Evolutionary conservation across 2,888 invertebrate genomes (phyloP).

Genomic region (Torymus tubicola): DNA sequence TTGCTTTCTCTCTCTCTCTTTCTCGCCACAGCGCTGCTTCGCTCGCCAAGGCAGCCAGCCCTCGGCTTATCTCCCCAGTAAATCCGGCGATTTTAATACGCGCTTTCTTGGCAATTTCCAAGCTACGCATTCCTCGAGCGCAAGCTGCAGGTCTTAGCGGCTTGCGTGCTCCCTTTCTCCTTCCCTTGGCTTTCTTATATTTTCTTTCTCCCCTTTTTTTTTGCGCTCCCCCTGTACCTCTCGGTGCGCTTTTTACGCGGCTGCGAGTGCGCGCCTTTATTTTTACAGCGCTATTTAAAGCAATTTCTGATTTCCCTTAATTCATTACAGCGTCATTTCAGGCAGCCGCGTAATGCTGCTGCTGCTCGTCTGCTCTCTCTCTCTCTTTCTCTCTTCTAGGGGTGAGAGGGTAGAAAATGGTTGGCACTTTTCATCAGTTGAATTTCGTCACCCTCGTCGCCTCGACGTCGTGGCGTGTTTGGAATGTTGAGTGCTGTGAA

Average conservation of each 20-base stretch:
- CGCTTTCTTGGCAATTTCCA: slow-evolving; percentile 77
- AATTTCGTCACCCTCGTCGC: slow-evolving; percentile 37
- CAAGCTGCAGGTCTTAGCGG: slow-evolving; percentile 47
- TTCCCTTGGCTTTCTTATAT: slow-evolving; percentile 58
- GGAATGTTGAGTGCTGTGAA: slow-evolving; percentile 48
- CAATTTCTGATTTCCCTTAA: slow-evolving; percentile 76
- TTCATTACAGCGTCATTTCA: slow-evolving; percentile 73
- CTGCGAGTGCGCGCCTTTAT: slow-evolving; percentile 67
- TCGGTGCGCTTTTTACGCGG: neutral
- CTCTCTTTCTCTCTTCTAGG: too few relatives aligned
- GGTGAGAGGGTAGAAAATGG: slow-evolving; percentile 52
- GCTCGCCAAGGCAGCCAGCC: slow-evolving; percentile 2
- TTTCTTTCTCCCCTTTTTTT: slow-evolving; percentile 12
- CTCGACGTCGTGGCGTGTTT: slow-evolving; percentile 50
- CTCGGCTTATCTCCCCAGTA: slow-evolving; percentile 78
- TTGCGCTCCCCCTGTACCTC: slow-evolving; percentile 1
- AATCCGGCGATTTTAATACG: slow-evolving; percentile 80
- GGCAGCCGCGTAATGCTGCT: slow-evolving; percentile 71
- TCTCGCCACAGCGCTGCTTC: slow-evolving; percentile 57
- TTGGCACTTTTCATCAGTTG: slow-evolving; percentile 61
- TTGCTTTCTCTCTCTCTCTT: neutral
- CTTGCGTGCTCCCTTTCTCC: neutral
- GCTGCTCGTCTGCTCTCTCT: slow-evolving; percentile 58
- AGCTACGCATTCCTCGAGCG: slow-evolving; percentile 70
- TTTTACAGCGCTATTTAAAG: slow-evolving; percentile 74